Base-by-base conservation (phyloP, 1,140 invertebrate species). In the Chrysopa pallens region DNA sequence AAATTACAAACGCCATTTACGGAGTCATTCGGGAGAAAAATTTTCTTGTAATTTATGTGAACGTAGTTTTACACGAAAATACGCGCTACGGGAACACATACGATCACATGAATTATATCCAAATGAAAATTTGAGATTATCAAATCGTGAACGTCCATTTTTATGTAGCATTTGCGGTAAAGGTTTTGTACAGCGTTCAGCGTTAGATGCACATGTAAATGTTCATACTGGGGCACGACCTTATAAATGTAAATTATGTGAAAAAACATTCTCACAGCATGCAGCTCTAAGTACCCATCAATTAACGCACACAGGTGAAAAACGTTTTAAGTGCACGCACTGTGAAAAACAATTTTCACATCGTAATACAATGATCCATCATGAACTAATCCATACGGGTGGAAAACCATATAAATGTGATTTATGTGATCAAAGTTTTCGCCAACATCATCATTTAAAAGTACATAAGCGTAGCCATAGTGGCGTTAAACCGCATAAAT, bases 401-500 rank as follows among this genome's bases (percentile, higher is more conserved):
- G n/a, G n/a, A n/a, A 51, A 49, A 40, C 48, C 50, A n/a, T 51
- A 51, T 36, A 38, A 42, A 27, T 51, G 50, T 29, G 47, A 51
- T 38, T 39, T 51, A 27, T 52, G 50, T 43, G 50, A 50, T n/a
- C 48, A 50, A 43, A 23, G 48, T 8, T 52, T 52, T 43, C 35
- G 46, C 6, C 46, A 48, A 42, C 48, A 46, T 17, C 46, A 48
- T 13, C 48, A 52, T 45, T 45, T 52, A 42, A 50, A 46, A 14
- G 49, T 44, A 1, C 67, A 68, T 42, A 59, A 65, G 46, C 52
- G 64, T 27, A 66, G 62, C 35, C 66, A 68, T 45, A 65, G 63
- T 8, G 54, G 51, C 1, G 50, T 51, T 13, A 53, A 55, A 40
- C 55, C 56, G 0, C 60, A 52, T 29, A 38, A 41, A 9, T 52